Evolutionary conservation across 2,113 vertebrate genomes (phyloP), one percentile per base, ranked within the genome.

Genomic region (Vanacampus margaritifer): DNA sequence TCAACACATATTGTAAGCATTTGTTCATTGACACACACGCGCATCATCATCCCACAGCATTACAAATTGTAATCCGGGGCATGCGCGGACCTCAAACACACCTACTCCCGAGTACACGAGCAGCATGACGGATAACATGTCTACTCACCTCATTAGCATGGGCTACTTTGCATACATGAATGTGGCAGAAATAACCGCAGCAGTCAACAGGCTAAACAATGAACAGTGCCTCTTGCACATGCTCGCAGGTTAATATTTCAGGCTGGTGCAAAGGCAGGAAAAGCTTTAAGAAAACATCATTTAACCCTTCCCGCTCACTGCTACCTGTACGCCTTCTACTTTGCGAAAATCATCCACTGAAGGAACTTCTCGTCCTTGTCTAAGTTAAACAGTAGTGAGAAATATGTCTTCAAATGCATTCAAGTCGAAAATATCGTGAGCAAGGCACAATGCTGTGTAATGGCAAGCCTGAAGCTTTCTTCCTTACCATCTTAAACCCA

Each of bases 401-500:
- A 70, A 67, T 71, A 63, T 36, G 73, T 54, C 73, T 71, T 28
- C n/a, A 70, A 73, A 64, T 39, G 71, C 58, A 73, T 69, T 28
- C 19, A 26, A 50, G 72, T 76, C 67, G 23, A 68, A 73, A 69
- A 45, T 7, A 36, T 79, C 68, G 83, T 78, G 24, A 41, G 71
- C 56, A 68, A 69, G 62, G 65, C 37, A 50, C 21, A 48, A 56
- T 68, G 36, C 14, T 57, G 65, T 64, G 37, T 69, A 72, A 72
- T 63, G 65, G 67, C 88, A 84, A 86, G 87, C 87, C 66, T 19
- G 67, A 28, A 53, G 81, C 72, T 68, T 74, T 80, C 87, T 86
- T 93, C 89, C 97, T 98, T 98, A 98, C 97, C 97, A 99, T 98
- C 93, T 98, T 97, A 95, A 98, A 98, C 94, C 96, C 96, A 97